A percentile compares a stretch with the other conserved stretches of the same genome.
phyloP scores from a whole-genome alignment of 2,797 vertebrate species.

The Hypotaenidia philippensis region DNA sequence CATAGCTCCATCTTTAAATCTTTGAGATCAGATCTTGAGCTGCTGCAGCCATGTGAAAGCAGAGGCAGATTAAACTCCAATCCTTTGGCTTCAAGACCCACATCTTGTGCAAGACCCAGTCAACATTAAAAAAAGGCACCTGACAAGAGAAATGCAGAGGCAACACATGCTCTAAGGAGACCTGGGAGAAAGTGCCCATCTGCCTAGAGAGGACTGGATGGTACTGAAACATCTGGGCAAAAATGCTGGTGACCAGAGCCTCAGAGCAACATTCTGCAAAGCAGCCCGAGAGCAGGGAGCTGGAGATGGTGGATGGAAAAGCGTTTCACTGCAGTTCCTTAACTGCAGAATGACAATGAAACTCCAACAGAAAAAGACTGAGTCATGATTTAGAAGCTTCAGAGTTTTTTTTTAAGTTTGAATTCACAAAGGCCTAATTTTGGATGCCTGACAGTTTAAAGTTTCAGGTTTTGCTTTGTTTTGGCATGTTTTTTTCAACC shows the following conservation, averaged over 20 bases:
- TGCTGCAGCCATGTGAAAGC: neutral
- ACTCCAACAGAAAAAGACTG: neutral
- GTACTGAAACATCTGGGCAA: neutral
- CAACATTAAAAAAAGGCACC: neutral
- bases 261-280: neutral
- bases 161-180: rapidly evolving
- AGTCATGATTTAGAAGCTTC: neutral
- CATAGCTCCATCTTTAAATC: neutral
- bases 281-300: neutral
- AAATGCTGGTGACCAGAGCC: neutral
- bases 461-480: neutral
- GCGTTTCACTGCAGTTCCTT: neutral
- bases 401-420: neutral
- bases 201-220: rapidly evolving
- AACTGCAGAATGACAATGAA: neutral
- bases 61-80: neutral
- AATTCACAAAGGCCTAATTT: neutral
- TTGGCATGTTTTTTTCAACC: neutral
- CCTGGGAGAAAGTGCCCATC: neutral
- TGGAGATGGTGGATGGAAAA: neutral
- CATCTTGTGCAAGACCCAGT: neutral
- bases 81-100: neutral
- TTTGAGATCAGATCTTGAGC: neutral
- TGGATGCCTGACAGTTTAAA: neutral
- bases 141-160: neutral